Conservation (phyloP, 2,113 vertebrate species). For the Struthidea cinerea region DNA sequence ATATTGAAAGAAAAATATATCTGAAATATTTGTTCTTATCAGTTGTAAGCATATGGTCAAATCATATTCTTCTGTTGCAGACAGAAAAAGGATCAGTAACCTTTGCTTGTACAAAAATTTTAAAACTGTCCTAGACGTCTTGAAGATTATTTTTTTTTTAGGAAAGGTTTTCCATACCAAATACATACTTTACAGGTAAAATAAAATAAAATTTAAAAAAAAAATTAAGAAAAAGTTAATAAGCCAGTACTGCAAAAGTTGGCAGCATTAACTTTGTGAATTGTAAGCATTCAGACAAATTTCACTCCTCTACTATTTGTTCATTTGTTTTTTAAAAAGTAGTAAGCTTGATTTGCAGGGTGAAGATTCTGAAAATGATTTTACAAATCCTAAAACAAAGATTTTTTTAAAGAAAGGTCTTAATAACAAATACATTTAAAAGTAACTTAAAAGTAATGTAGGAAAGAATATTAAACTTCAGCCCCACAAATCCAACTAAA, state of each 20-base stretch:
- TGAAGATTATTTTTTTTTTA: background rate
- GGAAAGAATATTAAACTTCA: background rate
- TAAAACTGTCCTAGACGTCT: background rate
- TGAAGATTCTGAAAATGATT: background rate
- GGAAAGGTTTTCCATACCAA: background rate
- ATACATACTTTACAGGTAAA: background rate
- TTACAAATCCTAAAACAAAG: background rate
- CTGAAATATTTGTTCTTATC: background rate
- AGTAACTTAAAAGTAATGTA: background rate
- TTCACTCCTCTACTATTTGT: background rate
- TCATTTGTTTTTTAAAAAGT: background rate
- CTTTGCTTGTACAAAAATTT: background rate
- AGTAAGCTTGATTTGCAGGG: background rate
- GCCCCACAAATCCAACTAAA: background rate
- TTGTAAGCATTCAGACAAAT: background rate
- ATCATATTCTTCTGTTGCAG: background rate
- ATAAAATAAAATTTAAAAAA: background rate
- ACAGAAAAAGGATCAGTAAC: background rate
- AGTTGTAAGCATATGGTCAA: background rate
- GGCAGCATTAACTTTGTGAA: background rate
- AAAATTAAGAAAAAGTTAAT: background rate
- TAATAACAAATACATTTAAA: background rate
- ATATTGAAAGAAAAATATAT: slow-evolving; percentile 7
- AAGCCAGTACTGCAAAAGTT: background rate
- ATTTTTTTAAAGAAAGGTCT: background rate